Conservation (phyloP, 2,797 vertebrate genomes). For the Xiphophorus birchmanni region DNA sequence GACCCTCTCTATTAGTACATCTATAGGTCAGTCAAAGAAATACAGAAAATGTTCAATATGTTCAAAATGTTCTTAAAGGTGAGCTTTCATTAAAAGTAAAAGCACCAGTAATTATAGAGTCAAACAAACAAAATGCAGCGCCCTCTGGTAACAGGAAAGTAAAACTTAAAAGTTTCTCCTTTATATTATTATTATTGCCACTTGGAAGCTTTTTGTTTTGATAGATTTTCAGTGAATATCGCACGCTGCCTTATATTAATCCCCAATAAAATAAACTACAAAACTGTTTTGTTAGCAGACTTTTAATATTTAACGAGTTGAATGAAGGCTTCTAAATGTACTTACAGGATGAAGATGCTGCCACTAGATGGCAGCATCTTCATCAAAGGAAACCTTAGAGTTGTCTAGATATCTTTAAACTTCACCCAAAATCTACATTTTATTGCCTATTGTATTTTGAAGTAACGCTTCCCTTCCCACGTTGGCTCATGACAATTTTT, state of each 20-base stretch:
- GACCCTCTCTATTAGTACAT: not conserved
- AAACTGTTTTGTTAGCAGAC: not conserved
- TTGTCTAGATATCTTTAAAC: not conserved
- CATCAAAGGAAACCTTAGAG: not conserved
- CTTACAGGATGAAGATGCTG: not conserved
- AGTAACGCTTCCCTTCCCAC: not conserved
- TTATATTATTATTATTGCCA: not conserved
- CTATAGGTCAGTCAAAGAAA: not conserved
- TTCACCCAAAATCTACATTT: not conserved
- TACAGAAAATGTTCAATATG: not conserved
- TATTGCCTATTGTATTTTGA: not conserved
- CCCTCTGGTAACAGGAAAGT: not conserved
- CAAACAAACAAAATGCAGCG: too few species aligned
- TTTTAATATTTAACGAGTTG: not conserved
- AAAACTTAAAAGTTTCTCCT: not conserved
- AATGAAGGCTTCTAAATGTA: not conserved
- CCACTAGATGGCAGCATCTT: not conserved
- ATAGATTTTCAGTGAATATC: not conserved
- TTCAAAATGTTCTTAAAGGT: not conserved
- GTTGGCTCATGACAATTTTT: not conserved
- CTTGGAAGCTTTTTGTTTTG: not conserved
- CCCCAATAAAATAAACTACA: not conserved
- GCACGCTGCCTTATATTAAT: not conserved
- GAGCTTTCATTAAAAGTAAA: not conserved
- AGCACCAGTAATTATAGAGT: not conserved